Base-by-base conservation (phyloP, 2,113 vertebrate species). In the Cyanoderma ruficeps region DNA sequence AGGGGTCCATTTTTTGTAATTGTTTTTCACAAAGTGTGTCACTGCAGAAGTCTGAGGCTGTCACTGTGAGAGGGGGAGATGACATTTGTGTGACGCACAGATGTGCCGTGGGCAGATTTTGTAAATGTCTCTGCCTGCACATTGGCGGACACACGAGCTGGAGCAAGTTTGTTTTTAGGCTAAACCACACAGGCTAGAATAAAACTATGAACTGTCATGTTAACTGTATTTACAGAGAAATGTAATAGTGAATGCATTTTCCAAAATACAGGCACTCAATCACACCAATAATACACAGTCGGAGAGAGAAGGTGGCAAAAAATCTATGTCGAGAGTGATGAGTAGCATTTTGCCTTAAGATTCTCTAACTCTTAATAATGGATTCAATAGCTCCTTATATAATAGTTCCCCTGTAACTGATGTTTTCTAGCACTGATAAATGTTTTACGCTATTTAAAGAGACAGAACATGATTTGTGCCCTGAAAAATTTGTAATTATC, bases 71-170 rank as follows among this genome's bases (percentile, higher is more conserved):
- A 81, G 81, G 70, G 69, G 69, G 79, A 93, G 88, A 30, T 93
- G 90, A 50, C 92, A 87, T 77, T 93, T 88, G 69, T 47, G 67
- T 96, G 89, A 93, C 2, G 50, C 87, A 70, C 85, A 82, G 77
- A 60, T 74, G 87, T 57, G 70, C 83, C 11, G 60, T 94, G 93
- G 95, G 89, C 90, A 93, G 65, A 37, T 39, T 95, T 74, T 47
- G 71, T 80, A 81, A 96, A 80, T 87, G 77, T 77, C 93, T 88
- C 76, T 96, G 76, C 77, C 60, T 87, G 74, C 76, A 59, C 79
- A 60, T 21, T 78, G 91, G 56, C 59, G 59, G 80, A 61, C 55
- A 28, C 27, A 5, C 7, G 42, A 85, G 69, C 75, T 95, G 56
- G 39, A 72, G 42, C 21, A 30, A 53, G 56, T 86, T 83, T 57